phyloP scores from a whole-genome alignment of 2,113 vertebrate species.

The Prietella phreatophila region DNA sequence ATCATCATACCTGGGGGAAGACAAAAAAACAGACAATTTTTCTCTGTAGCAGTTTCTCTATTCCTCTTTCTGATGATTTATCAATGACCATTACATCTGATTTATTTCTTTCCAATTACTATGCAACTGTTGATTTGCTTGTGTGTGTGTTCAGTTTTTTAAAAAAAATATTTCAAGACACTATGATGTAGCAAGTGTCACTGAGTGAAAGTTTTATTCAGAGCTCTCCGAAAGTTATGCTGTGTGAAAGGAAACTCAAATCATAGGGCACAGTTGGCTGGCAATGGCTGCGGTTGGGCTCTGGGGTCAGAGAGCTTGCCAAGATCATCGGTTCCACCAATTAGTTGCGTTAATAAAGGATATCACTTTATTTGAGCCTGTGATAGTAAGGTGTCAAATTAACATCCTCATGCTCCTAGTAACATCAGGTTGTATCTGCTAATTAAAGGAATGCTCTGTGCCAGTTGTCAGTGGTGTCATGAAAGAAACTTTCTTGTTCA shows the following conservation, averaged over 20 bases:
- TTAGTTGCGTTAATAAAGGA: constrained; percentile 41
- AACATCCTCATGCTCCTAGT: constrained; percentile 38
- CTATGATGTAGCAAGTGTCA: not conserved
- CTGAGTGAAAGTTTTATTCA: not conserved
- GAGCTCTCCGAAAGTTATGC: not conserved
- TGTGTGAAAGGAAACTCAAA: constrained; percentile 28
- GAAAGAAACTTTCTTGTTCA: constrained; percentile 30
- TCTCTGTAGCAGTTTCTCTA: not conserved
- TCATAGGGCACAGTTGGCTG: constrained; percentile 29
- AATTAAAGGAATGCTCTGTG: constrained; percentile 41
- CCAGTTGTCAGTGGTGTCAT: constrained; percentile 31
- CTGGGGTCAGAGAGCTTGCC: constrained; percentile 58
- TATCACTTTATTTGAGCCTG: constrained; percentile 53
- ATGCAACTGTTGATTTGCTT: not conserved
- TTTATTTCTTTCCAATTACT: constrained; percentile 42
- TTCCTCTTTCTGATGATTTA: constrained; percentile 28
- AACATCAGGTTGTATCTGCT: constrained; percentile 53
- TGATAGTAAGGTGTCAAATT: constrained; percentile 50
- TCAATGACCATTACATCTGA: constrained; percentile 52
- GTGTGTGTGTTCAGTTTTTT: not conserved
- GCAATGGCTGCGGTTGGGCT: constrained; percentile 52
- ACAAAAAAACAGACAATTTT: not conserved
- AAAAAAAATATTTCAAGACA: not conserved
- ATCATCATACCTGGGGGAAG: constrained; percentile 29
- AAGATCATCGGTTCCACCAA: constrained; percentile 47